Evolutionary conservation across 1,140 invertebrate genomes (phyloP), one percentile per base, ranked within the genome.

Genomic region (Oryctes rhinoceros): DNA sequence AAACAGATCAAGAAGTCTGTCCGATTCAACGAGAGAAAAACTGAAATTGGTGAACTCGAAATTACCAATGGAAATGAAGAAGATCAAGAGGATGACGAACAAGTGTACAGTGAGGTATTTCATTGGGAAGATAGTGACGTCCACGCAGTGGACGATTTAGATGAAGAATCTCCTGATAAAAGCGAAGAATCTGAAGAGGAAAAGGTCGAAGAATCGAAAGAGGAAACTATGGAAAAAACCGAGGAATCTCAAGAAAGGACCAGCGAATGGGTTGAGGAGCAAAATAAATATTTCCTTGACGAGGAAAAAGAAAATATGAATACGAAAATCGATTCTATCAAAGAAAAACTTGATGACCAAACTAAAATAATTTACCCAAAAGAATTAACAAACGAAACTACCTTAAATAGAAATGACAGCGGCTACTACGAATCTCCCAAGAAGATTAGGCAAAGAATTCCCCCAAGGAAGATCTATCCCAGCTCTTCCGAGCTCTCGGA

Each of bases 181-280:
- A 44, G 15, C 18, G 5, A 13, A 71, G 62, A 44, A 20, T 75
- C 78, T n/a, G 62, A 74, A 47, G 65, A 75, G 7, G 47, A 53
- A 15, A 65, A 80, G 18, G 76, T 48, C 13, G 81, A 81, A 11
- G 74, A 67, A 53, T 62, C 53, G 11, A 78, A 80, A 20, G 78
- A 79, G n/a, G 84, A 84, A 7, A n/a, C 11, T 11, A 81, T 83
- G 18, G 81, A 82, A 11, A 81, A 79, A 11, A 78, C 24, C 4
- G 65, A 71, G 4, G 65, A 71, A 35, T 71, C 65, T 30, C 65
- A 84, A 53, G 83, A 82, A 15, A 81, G 85, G 3, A 79, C 84
- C 18, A 83, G 78, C 82, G 78, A 84, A 11, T 87, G 86, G 86
- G 83, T 87, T 15, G 85, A 87, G 74, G 84, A 85, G 11, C 84